Evolutionary conservation across 1,140 invertebrate genomes (phyloP).

Genomic region (Kradibia gibbosae): DNA sequence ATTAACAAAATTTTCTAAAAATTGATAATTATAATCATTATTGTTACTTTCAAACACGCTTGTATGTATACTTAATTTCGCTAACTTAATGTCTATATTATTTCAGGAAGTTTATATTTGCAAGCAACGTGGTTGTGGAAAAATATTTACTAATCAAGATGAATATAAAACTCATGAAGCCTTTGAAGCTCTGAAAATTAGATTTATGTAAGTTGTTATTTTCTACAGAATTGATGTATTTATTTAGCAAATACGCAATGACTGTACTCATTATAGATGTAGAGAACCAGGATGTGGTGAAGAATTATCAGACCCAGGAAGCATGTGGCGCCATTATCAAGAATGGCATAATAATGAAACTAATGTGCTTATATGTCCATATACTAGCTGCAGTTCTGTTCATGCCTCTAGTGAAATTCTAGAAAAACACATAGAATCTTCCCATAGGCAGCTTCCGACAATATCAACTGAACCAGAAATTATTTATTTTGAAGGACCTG

Average conservation of each 20-base stretch:
- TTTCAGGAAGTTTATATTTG: conserved; percentile 69
- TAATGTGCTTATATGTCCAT: conserved; percentile 68
- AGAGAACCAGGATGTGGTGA: conserved; percentile 70
- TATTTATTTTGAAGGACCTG: conserved; percentile 69
- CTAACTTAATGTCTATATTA: too few species aligned
- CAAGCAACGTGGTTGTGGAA: conserved; percentile 68
- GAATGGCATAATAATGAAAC: conserved; percentile 71
- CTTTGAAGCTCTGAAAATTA: conserved; percentile 67
- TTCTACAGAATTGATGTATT: not conserved
- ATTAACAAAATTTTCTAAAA: too few species aligned
- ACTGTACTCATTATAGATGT: conserved; percentile 58
- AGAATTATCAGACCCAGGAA: conserved; percentile 69
- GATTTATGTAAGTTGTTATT: conserved; percentile 64
- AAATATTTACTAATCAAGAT: conserved; percentile 70
- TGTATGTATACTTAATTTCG: too few species aligned
- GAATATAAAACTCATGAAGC: conserved; percentile 69
- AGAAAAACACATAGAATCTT: conserved; percentile 68
- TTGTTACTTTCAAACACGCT: too few species aligned
- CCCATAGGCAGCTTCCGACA: conserved; percentile 64
- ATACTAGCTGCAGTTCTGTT: conserved; percentile 67
- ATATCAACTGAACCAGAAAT: conserved; percentile 69
- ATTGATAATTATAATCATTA: too few species aligned
- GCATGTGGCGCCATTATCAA: conserved; percentile 72
- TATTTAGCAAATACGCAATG: not conserved
- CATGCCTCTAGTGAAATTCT: conserved; percentile 65